A percentile compares a stretch with the other conserved stretches of the same genome.
Conservation (phyloP, 2,113 vertebrate species). For the Porphyrio hochstetteri region DNA sequence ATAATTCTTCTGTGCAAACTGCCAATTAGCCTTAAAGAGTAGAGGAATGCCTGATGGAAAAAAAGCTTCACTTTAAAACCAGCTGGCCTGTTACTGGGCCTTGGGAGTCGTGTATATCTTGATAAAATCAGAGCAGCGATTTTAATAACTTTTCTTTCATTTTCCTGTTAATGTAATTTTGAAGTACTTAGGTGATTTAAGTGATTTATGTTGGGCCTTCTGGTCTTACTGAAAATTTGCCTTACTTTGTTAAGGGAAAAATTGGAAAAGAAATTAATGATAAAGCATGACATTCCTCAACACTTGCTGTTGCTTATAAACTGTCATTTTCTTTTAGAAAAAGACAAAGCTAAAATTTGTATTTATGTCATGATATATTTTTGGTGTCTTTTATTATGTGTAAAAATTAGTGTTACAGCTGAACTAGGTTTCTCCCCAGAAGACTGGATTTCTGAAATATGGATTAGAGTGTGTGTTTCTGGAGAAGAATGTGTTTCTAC, state of each 20-base stretch:
- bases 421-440: background rate
- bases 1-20: background rate
- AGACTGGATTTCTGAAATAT: background rate
- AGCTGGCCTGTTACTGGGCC: background rate
- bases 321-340: background rate
- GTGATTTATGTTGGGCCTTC: background rate
- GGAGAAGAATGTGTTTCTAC: background rate
- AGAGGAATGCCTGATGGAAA: background rate
- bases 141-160: background rate
- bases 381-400: background rate
- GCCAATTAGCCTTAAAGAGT: slow-evolving; percentile 25
- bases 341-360: background rate
- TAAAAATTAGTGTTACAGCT: background rate
- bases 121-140: background rate
- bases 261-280: background rate
- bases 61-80: background rate
- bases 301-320: background rate
- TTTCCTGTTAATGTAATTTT: background rate
- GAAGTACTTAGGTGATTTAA: background rate
- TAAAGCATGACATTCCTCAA: background rate
- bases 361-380: background rate
- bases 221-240: background rate
- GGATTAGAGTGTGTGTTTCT: background rate
- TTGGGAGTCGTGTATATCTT: background rate
- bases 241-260: background rate